Conservation (phyloP, 2,113 vertebrate species). For the Rhinogobius similis region DNA sequence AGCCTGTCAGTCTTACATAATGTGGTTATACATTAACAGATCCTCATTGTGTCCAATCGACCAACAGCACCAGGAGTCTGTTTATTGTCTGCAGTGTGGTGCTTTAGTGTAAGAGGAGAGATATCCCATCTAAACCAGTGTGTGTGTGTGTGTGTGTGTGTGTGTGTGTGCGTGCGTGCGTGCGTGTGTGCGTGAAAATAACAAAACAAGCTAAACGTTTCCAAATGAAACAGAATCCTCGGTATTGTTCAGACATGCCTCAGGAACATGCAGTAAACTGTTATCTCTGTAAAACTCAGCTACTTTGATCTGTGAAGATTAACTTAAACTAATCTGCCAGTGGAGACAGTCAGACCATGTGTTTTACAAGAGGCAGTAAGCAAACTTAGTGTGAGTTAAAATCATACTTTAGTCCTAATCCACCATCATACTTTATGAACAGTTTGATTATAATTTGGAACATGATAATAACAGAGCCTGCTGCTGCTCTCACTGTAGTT, state of each 20-base stretch:
- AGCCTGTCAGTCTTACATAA: constrained; percentile 22
- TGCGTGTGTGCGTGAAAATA: constrained; percentile 16
- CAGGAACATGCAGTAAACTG: constrained; percentile 21
- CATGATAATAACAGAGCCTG: constrained; percentile 31
- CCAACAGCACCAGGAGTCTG: constrained; percentile 10
- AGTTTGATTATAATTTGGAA: constrained; percentile 7
- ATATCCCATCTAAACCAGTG: constrained; percentile 44
- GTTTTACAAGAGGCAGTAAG: background rate
- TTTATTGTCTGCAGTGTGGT: constrained; percentile 32
- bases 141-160: background rate
- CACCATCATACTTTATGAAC: constrained; percentile 14
- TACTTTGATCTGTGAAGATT: constrained; percentile 7
- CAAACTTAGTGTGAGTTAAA: background rate
- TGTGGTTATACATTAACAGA: constrained; percentile 32
- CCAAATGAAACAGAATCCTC: constrained; percentile 28
- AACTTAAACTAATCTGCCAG: background rate
- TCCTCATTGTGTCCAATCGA: constrained; percentile 7
- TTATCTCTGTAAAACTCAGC: constrained; percentile 1
- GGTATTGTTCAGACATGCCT: constrained; percentile 29
- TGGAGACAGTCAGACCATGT: background rate
- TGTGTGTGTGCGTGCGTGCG: constrained; percentile 23
- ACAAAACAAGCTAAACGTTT: constrained; percentile 37
- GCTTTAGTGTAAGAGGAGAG: constrained; percentile 11
- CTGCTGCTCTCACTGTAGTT: background rate
- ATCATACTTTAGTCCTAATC: constrained; percentile 2